phyloP scores from a whole-genome alignment of 2,113 vertebrate species.

The Thamnaconus septentrionalis region DNA sequence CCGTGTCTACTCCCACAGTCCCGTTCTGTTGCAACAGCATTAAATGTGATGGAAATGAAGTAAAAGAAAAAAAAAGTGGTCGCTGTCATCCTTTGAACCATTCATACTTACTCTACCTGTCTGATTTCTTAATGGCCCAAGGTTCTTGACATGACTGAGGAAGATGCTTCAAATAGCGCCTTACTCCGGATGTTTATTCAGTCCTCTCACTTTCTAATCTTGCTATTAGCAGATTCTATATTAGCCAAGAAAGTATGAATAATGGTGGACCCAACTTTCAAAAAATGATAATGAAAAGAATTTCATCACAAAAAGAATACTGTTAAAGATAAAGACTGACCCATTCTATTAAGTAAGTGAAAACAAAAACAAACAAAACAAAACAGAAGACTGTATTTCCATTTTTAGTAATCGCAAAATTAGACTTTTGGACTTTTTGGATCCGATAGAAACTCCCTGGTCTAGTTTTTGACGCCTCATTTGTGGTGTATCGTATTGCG shows the following conservation, averaged over 20 bases:
- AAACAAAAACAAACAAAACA: no score
- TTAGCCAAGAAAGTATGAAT: no score
- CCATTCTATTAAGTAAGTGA: no score
- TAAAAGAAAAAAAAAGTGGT: constrained; percentile 13
- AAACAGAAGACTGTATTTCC: no score
- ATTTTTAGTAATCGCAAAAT: no score
- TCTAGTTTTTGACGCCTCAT: no score
- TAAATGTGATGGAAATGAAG: constrained; percentile 29
- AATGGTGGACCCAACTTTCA: not conserved
- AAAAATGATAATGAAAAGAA: not conserved
- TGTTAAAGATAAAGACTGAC: no score
- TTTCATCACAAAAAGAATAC: not conserved
- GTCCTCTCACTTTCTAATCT: not conserved
- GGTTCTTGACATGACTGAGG: constrained; percentile 37
- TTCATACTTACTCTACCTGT: constrained; percentile 17
- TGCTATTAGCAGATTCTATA: no score
- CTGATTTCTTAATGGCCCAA: constrained; percentile 30
- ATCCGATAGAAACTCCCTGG: no score
- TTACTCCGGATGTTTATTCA: constrained; percentile 17
- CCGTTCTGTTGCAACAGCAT: constrained; percentile 23
- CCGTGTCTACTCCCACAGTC: constrained; percentile 50
- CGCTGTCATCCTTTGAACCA: constrained; percentile 19
- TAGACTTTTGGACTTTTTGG: no score
- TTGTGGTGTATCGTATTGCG: no score
- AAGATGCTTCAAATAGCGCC: constrained; percentile 16